Percentiles rank a stretch among this genome's conserved stretches.
Conservation (phyloP, 2,113 vertebrate genomes). For the Numida meleagris region DNA sequence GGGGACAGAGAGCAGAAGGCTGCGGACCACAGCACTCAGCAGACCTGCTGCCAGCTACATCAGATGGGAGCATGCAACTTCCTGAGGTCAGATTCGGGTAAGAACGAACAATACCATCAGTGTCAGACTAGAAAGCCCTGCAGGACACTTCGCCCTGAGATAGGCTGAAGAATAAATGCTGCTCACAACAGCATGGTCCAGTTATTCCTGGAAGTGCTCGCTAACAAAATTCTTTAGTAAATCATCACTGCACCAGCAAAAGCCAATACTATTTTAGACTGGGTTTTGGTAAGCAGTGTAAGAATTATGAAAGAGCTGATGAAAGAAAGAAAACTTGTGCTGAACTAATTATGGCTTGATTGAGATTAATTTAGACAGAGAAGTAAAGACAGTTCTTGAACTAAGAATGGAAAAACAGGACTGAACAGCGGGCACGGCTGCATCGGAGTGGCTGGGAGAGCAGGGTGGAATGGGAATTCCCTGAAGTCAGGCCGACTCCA, state of each 20-base stretch:
- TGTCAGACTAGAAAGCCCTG: background rate
- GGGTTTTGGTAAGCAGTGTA: background rate
- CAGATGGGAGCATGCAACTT: background rate
- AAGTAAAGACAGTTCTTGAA: background rate
- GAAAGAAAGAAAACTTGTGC: conserved; percentile 18
- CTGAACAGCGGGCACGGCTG: background rate
- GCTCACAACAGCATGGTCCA: background rate
- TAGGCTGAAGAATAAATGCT: conserved; percentile 26
- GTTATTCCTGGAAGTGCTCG: conserved; percentile 51
- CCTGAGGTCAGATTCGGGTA: conserved; percentile 33
- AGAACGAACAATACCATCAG: background rate
- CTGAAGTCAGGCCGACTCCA: background rate
- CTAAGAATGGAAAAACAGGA: background rate
- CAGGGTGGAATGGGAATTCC: background rate
- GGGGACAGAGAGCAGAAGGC: background rate
- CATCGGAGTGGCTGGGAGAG: background rate
- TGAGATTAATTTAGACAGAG: background rate
- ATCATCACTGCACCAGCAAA: conserved; percentile 19
- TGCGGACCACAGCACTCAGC: background rate
- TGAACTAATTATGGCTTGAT: background rate
- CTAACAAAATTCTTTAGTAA: conserved; percentile 11
- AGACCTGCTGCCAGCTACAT: background rate
- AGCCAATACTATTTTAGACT: conserved; percentile 45
- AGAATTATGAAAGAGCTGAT: background rate
- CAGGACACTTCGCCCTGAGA: conserved; percentile 14